Conservation (phyloP, 2,888 invertebrate genomes). For the Hipparchia sbordonii region DNA sequence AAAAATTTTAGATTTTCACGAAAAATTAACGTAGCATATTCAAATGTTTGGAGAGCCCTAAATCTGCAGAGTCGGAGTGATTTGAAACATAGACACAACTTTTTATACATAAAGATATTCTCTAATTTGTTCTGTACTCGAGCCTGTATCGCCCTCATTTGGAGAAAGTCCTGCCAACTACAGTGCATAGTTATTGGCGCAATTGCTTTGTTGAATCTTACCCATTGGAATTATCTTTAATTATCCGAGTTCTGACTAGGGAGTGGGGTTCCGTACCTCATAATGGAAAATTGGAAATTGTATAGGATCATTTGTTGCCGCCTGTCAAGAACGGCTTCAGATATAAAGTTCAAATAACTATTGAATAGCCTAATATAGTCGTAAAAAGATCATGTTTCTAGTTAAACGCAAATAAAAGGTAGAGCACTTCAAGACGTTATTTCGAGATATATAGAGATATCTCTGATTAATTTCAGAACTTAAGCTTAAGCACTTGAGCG, state of each 20-base stretch:
- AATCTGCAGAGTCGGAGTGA: too few relatives aligned
- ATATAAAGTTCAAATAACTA: background rate
- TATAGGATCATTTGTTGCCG: background rate
- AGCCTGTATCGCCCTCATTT: slow-evolving; percentile 12
- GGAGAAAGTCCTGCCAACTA: slow-evolving; percentile 14
- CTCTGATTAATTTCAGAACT: background rate
- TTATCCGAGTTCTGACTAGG: background rate
- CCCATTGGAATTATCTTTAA: too few relatives aligned
- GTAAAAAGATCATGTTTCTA: background rate
- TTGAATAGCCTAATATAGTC: too few relatives aligned
- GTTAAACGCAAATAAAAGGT: background rate
- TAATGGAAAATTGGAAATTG: background rate
- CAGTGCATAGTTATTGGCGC: background rate
- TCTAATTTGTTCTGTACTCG: background rate
- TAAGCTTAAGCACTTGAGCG: background rate
- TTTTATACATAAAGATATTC: background rate
- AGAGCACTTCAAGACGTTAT: background rate
- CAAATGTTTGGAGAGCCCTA: too few relatives aligned
- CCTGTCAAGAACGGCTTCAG: background rate
- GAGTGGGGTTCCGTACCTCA: background rate
- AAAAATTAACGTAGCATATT: too few relatives aligned
- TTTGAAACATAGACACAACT: too few relatives aligned
- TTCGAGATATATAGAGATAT: too few relatives aligned
- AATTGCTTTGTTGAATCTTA: too few relatives aligned
- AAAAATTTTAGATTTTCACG: too few relatives aligned